These are phyloP conservation scores for Gari tellinella DNA, from an alignment of 2,888 invertebrate genomes.

Conservation along the genomic window DNA sequence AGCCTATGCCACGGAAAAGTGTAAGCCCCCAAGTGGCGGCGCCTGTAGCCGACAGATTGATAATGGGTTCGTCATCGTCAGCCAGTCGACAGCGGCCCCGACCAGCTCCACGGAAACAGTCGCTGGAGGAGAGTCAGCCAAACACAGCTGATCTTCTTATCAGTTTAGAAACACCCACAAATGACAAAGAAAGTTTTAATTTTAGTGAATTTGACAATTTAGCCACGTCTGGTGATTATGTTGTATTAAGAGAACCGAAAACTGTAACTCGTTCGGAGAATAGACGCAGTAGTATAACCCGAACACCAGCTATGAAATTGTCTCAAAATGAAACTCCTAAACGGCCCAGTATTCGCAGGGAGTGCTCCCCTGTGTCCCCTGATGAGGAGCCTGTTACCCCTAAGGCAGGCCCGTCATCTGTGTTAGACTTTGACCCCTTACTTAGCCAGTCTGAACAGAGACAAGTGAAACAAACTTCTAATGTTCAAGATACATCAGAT, in stretches of 20 bases:
- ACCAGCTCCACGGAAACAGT: slow-evolving; percentile 36
- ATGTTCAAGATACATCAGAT: slow-evolving; percentile 28
- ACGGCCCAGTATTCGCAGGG: slow-evolving; percentile 59
- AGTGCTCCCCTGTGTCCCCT: slow-evolving; percentile 49
- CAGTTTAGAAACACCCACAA: slow-evolving; percentile 31
- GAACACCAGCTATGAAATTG: slow-evolving; percentile 65
- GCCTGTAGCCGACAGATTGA: slow-evolving; percentile 30
- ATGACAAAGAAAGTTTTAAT: slow-evolving; percentile 17
- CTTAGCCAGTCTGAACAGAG: slow-evolving; percentile 16
- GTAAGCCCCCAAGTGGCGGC: slow-evolving; percentile 26
- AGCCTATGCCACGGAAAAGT: slow-evolving; percentile 41
- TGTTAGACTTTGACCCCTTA: slow-evolving; percentile 55
- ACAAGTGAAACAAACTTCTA: slow-evolving; percentile 1
- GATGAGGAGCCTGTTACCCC: slow-evolving; percentile 25
- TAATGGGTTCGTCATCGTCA: slow-evolving; percentile 3
- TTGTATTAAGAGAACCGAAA: slow-evolving; percentile 34
- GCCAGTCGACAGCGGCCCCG: slow-evolving; percentile 28
- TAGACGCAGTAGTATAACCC: slow-evolving; percentile 50
- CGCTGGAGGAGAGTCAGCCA: slow-evolving; percentile 15
- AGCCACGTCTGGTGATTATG: slow-evolving; percentile 45
- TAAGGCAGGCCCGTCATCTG: slow-evolving; percentile 16
- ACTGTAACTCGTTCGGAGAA: slow-evolving; percentile 7
- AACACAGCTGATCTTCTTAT: slow-evolving; percentile 35
- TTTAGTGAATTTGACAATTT: slow-evolving; percentile 35
- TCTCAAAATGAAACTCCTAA: slow-evolving; percentile 51